A percentile compares a stretch with the other conserved stretches of the same genome.
phyloP scores from a whole-genome alignment of 2,888 invertebrate genomes.

The Saturnia pavonia region DNA sequence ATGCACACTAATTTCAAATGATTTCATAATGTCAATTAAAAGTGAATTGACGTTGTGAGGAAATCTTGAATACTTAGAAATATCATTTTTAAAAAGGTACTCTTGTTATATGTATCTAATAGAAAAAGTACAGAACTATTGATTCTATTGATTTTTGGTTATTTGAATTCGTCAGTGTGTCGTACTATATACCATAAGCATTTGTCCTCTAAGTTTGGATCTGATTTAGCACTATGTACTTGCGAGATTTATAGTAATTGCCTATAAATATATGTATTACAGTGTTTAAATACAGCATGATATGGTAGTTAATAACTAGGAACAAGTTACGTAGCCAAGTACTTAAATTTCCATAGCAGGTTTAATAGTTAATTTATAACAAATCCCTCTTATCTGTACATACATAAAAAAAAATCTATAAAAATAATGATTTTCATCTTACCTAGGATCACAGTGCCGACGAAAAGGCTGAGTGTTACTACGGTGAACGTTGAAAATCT shows the following conservation, averaged over 20 bases:
- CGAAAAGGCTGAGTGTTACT: conserved; percentile 95
- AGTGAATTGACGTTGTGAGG: too few species aligned
- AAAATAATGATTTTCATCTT: conserved; percentile 62
- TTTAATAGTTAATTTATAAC: background rate
- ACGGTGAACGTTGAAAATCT: conserved; percentile 95
- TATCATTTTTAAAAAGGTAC: too few species aligned
- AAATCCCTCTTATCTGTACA: background rate
- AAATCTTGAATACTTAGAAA: too few species aligned
- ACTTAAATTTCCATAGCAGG: background rate
- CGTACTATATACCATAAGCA: background rate
- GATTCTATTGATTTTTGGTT: too few species aligned
- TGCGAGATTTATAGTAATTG: background rate
- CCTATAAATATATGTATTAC: background rate
- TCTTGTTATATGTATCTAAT: too few species aligned
- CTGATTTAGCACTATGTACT: background rate
- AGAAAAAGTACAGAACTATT: background rate
- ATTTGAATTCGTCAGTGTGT: too few species aligned
- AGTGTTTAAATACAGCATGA: background rate
- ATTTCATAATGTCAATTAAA: too few species aligned
- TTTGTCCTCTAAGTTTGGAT: background rate
- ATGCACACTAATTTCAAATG: too few species aligned
- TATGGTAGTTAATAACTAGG: background rate
- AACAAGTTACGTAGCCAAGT: background rate
- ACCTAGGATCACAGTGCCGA: conserved; percentile 96
- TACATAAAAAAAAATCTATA: background rate